Percentiles rank a stretch among this genome's conserved stretches.
Conservation (phyloP, 2,113 vertebrate species). For the Origma solitaria region DNA sequence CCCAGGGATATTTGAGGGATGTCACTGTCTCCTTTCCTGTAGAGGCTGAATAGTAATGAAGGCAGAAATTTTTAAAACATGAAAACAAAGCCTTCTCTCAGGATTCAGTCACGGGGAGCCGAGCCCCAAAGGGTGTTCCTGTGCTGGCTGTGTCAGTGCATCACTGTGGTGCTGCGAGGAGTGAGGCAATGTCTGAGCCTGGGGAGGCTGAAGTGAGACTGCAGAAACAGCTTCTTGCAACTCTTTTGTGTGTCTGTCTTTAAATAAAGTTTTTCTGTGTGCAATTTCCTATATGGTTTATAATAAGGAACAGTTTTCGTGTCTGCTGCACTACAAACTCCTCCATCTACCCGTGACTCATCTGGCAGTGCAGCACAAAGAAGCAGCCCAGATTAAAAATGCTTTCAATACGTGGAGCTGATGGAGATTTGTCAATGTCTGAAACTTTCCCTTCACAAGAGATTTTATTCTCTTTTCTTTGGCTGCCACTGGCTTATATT, state of each 20-base stretch:
- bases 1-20: too few species aligned
- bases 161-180: background rate
- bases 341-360: slow-evolving; percentile 19
- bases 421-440: background rate
- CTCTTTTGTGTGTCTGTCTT: background rate
- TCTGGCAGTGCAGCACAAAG: background rate
- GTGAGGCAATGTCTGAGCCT: background rate
- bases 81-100: background rate
- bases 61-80: background rate
- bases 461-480: background rate
- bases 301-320: background rate
- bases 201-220: background rate
- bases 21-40: background rate
- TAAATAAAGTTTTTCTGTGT: background rate
- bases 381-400: background rate
- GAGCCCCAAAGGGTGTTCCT: background rate
- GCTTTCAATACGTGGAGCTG: background rate
- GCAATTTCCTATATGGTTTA: background rate
- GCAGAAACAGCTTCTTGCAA: background rate
- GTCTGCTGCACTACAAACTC: background rate
- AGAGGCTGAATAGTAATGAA: background rate
- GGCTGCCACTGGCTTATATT: background rate
- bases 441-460: background rate
- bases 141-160: background rate
- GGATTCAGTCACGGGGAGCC: background rate